Percentiles rank a stretch among this genome's conserved stretches.
Conservation (phyloP, 2,797 vertebrate species). For the Macropodus opercularis region DNA sequence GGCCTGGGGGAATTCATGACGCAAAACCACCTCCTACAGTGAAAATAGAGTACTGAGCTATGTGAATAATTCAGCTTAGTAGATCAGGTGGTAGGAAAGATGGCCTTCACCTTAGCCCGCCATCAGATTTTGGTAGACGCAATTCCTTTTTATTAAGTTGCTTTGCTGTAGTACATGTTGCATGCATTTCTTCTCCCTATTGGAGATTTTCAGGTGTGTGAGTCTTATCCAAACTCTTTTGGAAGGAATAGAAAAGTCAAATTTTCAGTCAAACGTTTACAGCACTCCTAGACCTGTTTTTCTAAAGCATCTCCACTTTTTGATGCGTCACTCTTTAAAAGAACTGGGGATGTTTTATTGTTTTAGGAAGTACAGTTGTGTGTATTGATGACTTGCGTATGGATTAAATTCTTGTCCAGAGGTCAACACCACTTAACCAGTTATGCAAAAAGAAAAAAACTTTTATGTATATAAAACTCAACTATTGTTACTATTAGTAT, state of each 20-base stretch:
- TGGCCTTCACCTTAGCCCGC: constrained; percentile 25
- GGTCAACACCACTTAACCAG: no score
- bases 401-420: no score
- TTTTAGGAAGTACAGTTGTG: constrained; percentile 3
- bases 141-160: constrained; percentile 14
- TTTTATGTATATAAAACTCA: no score
- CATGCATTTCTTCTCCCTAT: neutral
- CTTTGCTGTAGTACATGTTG: no score
- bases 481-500: no score
- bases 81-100: constrained; percentile 63
- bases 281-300: neutral
- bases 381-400: no score
- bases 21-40: constrained; percentile 59
- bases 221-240: neutral
- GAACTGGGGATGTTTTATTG: neutral
- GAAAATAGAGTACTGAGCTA: constrained; percentile 63
- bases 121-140: constrained; percentile 29
- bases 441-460: no score
- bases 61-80: constrained; percentile 74
- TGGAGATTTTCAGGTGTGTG: neutral
- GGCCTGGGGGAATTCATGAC: constrained; percentile 56
- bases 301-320: neutral
- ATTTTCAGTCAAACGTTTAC: neutral
- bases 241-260: neutral
- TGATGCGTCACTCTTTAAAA: constrained; percentile 8